Conservation (phyloP, 2,113 vertebrate genomes). For the Barnardius zonarius region DNA sequence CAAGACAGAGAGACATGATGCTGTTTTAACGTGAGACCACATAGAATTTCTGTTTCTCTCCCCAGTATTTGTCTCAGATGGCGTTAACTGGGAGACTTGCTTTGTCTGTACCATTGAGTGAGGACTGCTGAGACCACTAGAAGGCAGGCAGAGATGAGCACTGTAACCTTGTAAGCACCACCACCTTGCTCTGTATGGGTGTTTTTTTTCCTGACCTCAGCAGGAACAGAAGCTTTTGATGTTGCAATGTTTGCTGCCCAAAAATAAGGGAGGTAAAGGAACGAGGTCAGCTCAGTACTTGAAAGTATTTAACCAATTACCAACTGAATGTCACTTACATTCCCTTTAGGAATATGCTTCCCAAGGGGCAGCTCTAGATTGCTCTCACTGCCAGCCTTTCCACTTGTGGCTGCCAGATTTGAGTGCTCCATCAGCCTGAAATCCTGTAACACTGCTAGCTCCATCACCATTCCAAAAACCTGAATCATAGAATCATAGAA, state of each 20-base stretch:
- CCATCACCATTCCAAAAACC: neutral
- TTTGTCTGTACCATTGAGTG: fast-evolving
- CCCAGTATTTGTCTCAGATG: neutral
- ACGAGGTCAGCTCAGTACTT: neutral
- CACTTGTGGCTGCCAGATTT: neutral
- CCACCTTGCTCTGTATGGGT: neutral
- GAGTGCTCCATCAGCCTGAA: neutral
- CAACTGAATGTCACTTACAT: neutral
- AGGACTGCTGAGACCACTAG: neutral
- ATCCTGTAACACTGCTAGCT: neutral
- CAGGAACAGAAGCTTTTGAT: constrained; percentile 9
- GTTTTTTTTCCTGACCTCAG: neutral
- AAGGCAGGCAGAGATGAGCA: neutral
- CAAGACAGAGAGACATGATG: fast-evolving
- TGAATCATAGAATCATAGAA: neutral
- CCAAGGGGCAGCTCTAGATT: neutral
- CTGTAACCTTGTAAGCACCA: neutral
- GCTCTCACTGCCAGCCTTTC: fast-evolving
- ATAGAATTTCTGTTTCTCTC: neutral
- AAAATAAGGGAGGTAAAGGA: constrained; percentile 25
- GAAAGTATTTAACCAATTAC: neutral
- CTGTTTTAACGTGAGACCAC: neutral
- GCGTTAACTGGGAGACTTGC: neutral
- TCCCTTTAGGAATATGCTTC: neutral
- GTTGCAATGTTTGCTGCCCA: constrained; percentile 15